Evolutionary conservation across 2,888 invertebrate species (phyloP).

Genomic region (Leptopilina myrica): DNA sequence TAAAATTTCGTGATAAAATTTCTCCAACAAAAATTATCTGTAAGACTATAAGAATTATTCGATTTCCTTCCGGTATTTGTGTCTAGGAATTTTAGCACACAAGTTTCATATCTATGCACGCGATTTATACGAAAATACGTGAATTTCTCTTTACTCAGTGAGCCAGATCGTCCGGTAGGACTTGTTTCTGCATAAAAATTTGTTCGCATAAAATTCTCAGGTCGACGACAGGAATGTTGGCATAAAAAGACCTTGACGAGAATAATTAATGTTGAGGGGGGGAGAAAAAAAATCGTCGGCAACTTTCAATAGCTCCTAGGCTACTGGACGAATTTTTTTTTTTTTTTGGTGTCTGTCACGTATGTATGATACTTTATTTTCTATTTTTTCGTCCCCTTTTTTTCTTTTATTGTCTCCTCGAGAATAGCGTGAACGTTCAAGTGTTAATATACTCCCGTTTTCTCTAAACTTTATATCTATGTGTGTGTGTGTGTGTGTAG

Average conservation of each 20-base stretch:
- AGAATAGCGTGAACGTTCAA: too few relatives aligned
- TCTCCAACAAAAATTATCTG: too few relatives aligned
- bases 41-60: too few relatives aligned
- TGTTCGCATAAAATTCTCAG: constrained; percentile 47
- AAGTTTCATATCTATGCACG: constrained; percentile 40
- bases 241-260: constrained; percentile 62
- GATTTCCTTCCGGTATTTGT: too few relatives aligned
- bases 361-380: not conserved
- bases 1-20: too few relatives aligned
- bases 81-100: not conserved
- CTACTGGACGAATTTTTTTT: constrained; percentile 50
- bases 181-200: constrained; percentile 45
- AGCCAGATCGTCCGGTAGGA: constrained; percentile 40
- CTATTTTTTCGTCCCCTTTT: not conserved
- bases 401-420: not conserved
- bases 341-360: not conserved
- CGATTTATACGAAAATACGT: constrained; percentile 41
- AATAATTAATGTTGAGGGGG: constrained; percentile 60
- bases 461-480: not conserved
- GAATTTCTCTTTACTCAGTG: constrained; percentile 48
- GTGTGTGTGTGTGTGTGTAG: not conserved
- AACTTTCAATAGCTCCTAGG: constrained; percentile 63
- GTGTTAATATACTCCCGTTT: not conserved
- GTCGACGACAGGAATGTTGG: constrained; percentile 59
- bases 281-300: constrained; percentile 59